Base-by-base conservation (phyloP, 1,140 invertebrate genomes). In the Drosophila ambigua region DNA sequence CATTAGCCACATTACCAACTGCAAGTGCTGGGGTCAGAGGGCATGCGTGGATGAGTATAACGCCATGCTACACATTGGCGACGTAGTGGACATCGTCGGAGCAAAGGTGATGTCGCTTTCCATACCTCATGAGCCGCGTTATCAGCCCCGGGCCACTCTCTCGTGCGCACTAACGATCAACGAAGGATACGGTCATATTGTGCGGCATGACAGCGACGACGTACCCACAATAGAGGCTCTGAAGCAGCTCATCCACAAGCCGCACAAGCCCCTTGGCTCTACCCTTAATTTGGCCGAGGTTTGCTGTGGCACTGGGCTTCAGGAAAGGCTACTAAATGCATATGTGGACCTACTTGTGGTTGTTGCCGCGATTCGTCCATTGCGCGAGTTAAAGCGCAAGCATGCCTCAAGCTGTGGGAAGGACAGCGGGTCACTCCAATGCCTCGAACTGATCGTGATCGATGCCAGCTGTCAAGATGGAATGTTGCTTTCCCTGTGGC, bases 131-230 rank as follows among this genome's bases (percentile, higher is more conserved):
- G 39, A 67, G 11, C 64, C 93, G 23, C 83, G 91, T 26, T 95
- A 93, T 69, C 91, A 93, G 6, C 94, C 94, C 0, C 81, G 85
- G 11, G 92, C 93, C 11, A 93, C 93, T 4, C 93, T 94, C 28
- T 88, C 91, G 3, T 93, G 92, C 45, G 81, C 84, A 2, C 66
- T 95, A 16, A 92, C 89, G 3, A 72, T 95, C 7, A 94, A 93
- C 69, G 94, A 95, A 77, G 92, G 92, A 11, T 91, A 93, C 3
- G 77, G 93, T 2, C 92, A 94, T 13, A 76, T 93, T 31, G 61
- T 79, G 5, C 93, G 94, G 69, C 91, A 91, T 26, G 55, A 59
- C 13, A 7, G 20, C 16, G 49, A 83, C 0, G 89, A 93, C 52
- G 79, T 88, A 15, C 90, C 92, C 2, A 87, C 88, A 35, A 62